phyloP scores from a whole-genome alignment of 2,113 vertebrate genomes.

The Euleptes europaea region DNA sequence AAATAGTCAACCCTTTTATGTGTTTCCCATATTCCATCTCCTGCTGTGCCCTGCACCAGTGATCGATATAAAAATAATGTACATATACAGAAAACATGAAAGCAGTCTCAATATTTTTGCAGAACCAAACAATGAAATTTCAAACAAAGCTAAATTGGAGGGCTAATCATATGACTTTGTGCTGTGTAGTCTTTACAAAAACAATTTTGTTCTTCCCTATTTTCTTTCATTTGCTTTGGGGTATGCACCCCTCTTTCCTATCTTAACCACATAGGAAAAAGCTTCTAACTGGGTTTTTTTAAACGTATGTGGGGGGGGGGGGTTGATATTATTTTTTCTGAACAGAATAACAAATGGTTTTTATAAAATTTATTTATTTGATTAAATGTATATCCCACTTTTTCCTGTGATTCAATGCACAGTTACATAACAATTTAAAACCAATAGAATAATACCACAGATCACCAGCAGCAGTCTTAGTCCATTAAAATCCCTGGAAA shows the following conservation, averaged over 20 bases:
- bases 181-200: not conserved
- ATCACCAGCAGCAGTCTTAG: too few species aligned
- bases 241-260: not conserved
- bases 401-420: too few species aligned
- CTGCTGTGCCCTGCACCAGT: not conserved
- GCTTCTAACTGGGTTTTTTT: not conserved
- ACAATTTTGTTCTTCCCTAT: not conserved
- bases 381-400: too few species aligned
- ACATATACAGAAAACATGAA: not conserved
- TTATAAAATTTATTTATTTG: not conserved
- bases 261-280: not conserved
- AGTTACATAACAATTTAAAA: too few species aligned
- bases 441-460: too few species aligned
- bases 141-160: not conserved
- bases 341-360: not conserved
- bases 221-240: not conserved
- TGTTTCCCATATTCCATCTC: not conserved
- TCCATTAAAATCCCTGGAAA: too few species aligned
- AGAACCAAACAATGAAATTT: conserved; percentile 27
- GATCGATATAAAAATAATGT: conserved; percentile 26
- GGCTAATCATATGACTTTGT: too few species aligned
- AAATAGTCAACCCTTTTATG: conserved; percentile 28
- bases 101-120: not conserved
- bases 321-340: too few species aligned
- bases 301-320: too few species aligned